Base-by-base conservation (phyloP, 2,113 vertebrate species). In the Tursiops truncatus region DNA sequence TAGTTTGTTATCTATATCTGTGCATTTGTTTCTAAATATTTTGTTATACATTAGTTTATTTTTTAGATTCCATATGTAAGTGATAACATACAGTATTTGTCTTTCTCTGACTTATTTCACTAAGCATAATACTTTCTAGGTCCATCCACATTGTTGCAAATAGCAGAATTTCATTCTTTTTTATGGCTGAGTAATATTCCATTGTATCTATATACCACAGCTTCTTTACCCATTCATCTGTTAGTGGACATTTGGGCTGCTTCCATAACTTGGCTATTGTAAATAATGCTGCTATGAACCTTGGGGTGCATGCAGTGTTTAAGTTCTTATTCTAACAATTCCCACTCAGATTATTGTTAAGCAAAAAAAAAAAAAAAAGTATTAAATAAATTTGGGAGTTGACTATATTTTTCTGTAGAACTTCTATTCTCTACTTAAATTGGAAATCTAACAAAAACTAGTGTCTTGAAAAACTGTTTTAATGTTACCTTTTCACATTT, bases 341-440 rank as follows among this genome's bases (percentile, higher is more conserved):
- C 11, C 31, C 65, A 65, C 25, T 77, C 1, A 14, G 20, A 79
- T 95, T 36, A 67, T 67, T 88, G 21, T 6, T 95, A 70, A 65
- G 67, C 53, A 53, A 26, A 81, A 81, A 85, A 92, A 83, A 47
- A 79, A 81, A 85, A 91, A 83, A 50, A 25, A 1, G 12, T 11
- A 50, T 94, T 77, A 97, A 96, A 94, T 11, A 92, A 65, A 89
- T 95, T 28, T 92, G 94, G 80, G 36, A 87, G 79, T 85, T 67
- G 2, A 93, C 11, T 70, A 60, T 62, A 96, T 41, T 41, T 12
- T 25, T 92, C 31, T 93, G n/a, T 62, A 97, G 77, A 96, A 96
- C 20, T 82, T 97, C 1, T 28, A 0, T 73, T 84, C 63, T 95
- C 7, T 67, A 89, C 15, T 89, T 94, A 94, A 71, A 97, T 77